These are phyloP conservation scores for Gambusia yucatana DNA, from an alignment of 2,797 vertebrate genomes.

Conservation along the genomic window DNA sequence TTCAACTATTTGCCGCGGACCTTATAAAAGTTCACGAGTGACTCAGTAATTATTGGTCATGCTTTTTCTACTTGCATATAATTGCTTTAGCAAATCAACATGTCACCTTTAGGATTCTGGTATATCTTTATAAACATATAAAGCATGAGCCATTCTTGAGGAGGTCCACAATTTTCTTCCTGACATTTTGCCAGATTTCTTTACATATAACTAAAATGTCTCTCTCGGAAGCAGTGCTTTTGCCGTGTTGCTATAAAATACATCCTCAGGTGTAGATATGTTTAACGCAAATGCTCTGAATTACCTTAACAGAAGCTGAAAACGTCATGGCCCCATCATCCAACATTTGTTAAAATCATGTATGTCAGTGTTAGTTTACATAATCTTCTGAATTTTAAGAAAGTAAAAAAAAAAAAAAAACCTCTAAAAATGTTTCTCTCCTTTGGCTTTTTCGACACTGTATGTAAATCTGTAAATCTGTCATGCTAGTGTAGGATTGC, in stretches of 20 bases:
- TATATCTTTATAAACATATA: no score
- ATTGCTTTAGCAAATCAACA: neutral
- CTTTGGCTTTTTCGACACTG: neutral
- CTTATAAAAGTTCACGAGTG: constrained; percentile 1
- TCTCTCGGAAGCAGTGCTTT: neutral
- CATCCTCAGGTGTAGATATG: neutral
- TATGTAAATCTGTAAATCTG: constrained; percentile 26
- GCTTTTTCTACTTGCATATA: neutral
- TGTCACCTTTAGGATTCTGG: neutral
- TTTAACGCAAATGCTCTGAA: neutral
- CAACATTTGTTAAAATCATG: neutral
- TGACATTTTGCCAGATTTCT: neutral
- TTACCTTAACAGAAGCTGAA: neutral
- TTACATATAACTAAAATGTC: neutral
- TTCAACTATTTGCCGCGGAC: constrained; percentile 20
- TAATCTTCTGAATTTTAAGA: neutral
- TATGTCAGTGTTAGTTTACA: neutral
- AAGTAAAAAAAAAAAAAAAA: neutral
- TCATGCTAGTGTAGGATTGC: constrained; percentile 51
- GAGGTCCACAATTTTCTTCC: neutral
- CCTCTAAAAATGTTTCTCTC: neutral
- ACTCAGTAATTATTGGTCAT: neutral
- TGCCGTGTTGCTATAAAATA: neutral
- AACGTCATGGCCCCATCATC: neutral
- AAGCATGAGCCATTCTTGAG: neutral